A percentile compares a stretch with the other conserved stretches of the same genome.
These are phyloP conservation scores for Rhyacophila brunnea DNA, from an alignment of 1,140 invertebrate genomes.

Conservation along the genomic window DNA sequence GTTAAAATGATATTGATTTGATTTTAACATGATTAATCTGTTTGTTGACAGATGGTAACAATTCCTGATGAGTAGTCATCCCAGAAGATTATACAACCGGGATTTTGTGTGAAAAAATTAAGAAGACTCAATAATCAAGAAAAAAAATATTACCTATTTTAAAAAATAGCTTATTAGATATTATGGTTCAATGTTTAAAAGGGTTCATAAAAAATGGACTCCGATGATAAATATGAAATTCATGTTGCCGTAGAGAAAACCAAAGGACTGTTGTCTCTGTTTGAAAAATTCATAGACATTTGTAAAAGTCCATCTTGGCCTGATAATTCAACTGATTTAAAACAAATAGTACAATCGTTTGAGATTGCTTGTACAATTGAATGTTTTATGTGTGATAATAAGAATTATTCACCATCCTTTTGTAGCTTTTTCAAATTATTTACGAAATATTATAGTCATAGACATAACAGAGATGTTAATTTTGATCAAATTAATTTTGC, in stretches of 20 bases:
- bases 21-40: conserved; percentile 8
- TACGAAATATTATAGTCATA: conserved; percentile 4
- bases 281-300: conserved; percentile 49
- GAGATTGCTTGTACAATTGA: conserved; percentile 51
- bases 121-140: neutral
- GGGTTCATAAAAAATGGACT: too few species aligned
- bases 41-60: conserved; percentile 39
- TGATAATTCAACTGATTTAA: conserved; percentile 39
- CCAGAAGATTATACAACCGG: conserved; percentile 11
- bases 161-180: too few species aligned
- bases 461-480: conserved; percentile 9
- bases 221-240: too few species aligned
- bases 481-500: conserved; percentile 36
- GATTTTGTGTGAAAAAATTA: too few species aligned
- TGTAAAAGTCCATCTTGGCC: conserved; percentile 50
- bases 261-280: conserved; percentile 45
- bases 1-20: neutral
- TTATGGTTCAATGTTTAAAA: too few species aligned
- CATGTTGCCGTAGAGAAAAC: too few species aligned
- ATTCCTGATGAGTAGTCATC: conserved; percentile 11
- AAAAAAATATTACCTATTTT: neutral
- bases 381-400: conserved; percentile 44
- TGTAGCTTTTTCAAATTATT: conserved; percentile 11
- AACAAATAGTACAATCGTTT: conserved; percentile 53
- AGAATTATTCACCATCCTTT: conserved; percentile 35